Conservation (phyloP, 2,113 vertebrate genomes). For the Neotoma lepida region DNA sequence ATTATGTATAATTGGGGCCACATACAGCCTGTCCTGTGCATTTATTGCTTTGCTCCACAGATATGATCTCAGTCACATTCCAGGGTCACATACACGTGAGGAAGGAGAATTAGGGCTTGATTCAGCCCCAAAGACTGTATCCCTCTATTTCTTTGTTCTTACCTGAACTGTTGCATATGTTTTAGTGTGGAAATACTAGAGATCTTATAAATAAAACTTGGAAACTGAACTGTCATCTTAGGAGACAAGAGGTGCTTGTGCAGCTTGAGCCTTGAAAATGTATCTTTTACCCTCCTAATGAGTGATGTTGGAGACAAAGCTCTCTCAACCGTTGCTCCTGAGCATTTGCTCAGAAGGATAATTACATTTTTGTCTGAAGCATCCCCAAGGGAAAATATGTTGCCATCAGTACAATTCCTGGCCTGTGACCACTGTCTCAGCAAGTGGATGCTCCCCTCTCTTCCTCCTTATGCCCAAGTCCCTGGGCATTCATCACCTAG, state of each 20-base stretch:
- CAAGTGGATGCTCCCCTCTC: background rate
- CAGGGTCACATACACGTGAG: too few relatives aligned
- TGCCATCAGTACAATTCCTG: too few relatives aligned
- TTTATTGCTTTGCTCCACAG: background rate
- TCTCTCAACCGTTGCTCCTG: background rate
- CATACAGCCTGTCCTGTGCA: background rate
- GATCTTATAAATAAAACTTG: background rate
- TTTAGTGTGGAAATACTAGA: background rate
- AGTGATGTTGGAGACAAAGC: background rate
- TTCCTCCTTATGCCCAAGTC: background rate
- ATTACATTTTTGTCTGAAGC: background rate
- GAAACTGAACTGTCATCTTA: rapidly evolving
- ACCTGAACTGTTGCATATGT: background rate
- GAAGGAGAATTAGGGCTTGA: background rate
- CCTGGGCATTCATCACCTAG: background rate
- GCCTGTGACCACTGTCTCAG: background rate
- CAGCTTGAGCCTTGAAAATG: background rate
- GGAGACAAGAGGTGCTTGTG: background rate
- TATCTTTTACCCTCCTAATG: background rate
- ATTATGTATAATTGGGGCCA: background rate
- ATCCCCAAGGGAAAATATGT: background rate
- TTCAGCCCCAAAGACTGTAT: background rate
- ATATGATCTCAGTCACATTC: background rate
- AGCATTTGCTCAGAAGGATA: background rate
- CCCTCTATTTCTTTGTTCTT: background rate